Evolutionary conservation across 2,113 vertebrate genomes (phyloP), one percentile per base, ranked within the genome.

Genomic region (Theropithecus gelada): DNA sequence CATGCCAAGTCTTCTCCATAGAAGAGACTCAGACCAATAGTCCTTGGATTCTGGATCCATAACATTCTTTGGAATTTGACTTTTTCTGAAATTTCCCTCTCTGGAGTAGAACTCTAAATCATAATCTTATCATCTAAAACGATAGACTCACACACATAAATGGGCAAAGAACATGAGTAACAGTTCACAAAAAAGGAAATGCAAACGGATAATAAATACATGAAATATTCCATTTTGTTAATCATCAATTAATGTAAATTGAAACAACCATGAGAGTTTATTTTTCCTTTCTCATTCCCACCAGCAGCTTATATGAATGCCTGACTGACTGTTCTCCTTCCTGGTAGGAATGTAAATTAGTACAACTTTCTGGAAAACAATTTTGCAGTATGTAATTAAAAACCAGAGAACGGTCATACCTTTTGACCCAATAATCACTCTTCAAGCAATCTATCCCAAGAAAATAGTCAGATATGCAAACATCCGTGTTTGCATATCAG

Each of bases 71-170:
- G 35, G 55, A 75, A 90, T 35, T 85, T 66, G 48, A 40, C 48
- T 95, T 96, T 89, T 90, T n/a, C 86, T 91, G 73, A 93, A 90
- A 82, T 95, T 97, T 87, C 45, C 64, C 55, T 85, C 52, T 92
- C 75, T 75, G 20, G 61, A 87, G 8, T 57, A 95, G 32, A 90
- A 75, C 22, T 88, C 48, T 68, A 73, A 80, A 38, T 68, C 35
- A 85, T 75, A 89, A 85, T 64, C 43, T 73, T 64, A 45, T 81
- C 78, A 55, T 52, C 20, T 91, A 92, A 86, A 97, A 76, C 75
- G 78, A 88, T 6, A 79, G 43, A 30, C 32, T 8, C 72, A 80
- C 25, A 57, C 80, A 68, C n/a, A 93, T 55, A 80, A 93, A 80
- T 40, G 14, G 8, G 38, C 40, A 76, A 87, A 52, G 20, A 93